Evolutionary conservation across 2,888 invertebrate species (phyloP).

Genomic region (Phengaris alcon): DNA sequence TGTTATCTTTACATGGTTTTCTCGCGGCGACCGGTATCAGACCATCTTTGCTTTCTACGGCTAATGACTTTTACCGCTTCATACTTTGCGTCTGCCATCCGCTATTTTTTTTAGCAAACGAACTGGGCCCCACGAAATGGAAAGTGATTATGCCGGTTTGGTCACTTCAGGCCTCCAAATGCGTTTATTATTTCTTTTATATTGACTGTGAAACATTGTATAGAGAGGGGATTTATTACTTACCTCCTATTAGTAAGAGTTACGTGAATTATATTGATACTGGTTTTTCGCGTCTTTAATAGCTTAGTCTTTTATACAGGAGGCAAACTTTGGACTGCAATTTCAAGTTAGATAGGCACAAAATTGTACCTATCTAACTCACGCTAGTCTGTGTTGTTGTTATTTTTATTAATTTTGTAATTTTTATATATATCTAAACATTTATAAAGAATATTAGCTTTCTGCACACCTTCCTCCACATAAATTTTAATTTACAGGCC

Average conservation of each 20-base stretch:
- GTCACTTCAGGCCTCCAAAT: neutral
- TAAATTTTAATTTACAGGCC: no score
- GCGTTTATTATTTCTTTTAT: neutral
- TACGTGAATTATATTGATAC: no score
- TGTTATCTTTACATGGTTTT: constrained; percentile 34
- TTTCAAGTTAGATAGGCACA: no score
- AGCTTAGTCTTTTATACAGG: no score
- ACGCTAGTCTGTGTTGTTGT: no score
- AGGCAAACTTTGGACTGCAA: no score
- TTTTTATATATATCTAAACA: no score
- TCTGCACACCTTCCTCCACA: no score
- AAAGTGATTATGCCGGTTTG: neutral
- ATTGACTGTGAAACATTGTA: neutral
- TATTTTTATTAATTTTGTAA: no score
- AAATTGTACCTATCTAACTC: no score
- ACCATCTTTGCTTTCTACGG: constrained; percentile 37
- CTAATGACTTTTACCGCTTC: constrained; percentile 35
- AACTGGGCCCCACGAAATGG: neutral
- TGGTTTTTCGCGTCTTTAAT: no score
- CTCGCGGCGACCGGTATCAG: constrained; percentile 33
- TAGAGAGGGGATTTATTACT: constrained; percentile 53
- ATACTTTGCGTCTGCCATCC: neutral
- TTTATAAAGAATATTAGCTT: no score
- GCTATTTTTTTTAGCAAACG: constrained; percentile 26
- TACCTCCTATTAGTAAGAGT: constrained; percentile 72